Evolutionary conservation across 2,888 invertebrate genomes (phyloP).

Genomic region (Flexamia atlantica): DNA sequence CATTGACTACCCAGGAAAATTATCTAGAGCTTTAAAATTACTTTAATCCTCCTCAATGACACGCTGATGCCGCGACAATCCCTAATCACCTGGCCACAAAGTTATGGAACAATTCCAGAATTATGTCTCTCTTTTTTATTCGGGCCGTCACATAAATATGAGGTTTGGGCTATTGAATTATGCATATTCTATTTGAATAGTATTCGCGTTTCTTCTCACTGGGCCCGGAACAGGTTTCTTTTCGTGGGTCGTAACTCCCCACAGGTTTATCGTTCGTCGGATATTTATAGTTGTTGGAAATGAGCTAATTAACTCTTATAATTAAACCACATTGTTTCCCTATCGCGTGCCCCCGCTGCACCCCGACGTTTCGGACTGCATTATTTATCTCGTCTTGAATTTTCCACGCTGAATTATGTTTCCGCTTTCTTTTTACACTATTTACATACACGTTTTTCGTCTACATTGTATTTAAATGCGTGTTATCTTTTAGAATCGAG

Average conservation of each 20-base stretch:
- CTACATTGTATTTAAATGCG: constrained; percentile 27
- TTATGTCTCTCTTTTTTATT: neutral
- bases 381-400: constrained; percentile 37
- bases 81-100: neutral
- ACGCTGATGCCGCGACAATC: no score
- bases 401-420: constrained; percentile 29
- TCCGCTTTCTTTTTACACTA: constrained; percentile 10
- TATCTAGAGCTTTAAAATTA: no score
- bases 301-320: constrained; percentile 49
- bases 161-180: constrained; percentile 51
- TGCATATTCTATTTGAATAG: constrained; percentile 58
- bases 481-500: neutral
- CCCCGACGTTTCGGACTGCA: constrained; percentile 14
- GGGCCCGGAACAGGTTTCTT: constrained; percentile 47
- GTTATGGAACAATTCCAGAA: neutral
- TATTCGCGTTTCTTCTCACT: constrained; percentile 24
- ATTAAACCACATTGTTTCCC: constrained; percentile 50
- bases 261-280: neutral
- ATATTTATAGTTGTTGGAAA: constrained; percentile 55
- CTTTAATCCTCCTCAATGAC: no score
- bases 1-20: no score
- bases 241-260: constrained; percentile 23
- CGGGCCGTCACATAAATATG: constrained; percentile 44
- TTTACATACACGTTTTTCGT: neutral
- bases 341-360: constrained; percentile 17